Evolutionary conservation across 2,797 vertebrate species (phyloP).

Genomic region (Lacerta bilineata): DNA sequence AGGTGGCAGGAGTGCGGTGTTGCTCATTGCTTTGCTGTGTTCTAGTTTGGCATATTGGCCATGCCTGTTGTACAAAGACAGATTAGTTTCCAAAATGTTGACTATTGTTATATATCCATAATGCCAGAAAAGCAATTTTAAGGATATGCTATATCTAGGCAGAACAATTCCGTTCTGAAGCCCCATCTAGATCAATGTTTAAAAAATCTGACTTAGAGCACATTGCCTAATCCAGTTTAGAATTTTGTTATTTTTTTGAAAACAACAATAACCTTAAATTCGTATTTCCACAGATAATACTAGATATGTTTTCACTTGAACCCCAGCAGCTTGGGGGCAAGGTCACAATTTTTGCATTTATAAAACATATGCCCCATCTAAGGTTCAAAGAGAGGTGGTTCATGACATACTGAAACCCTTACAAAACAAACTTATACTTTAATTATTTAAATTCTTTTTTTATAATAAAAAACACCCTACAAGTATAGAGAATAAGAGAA

Average conservation of each 20-base stretch:
- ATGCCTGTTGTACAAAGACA: slow-evolving; percentile 1
- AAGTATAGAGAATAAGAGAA: neutral
- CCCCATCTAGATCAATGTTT: slow-evolving; percentile 26
- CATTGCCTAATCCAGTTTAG: neutral
- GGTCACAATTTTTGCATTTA: neutral
- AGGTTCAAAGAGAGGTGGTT: neutral
- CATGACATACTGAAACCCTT: neutral
- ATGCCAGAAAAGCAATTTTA: neutral
- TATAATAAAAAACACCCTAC: neutral
- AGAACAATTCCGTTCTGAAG: neutral
- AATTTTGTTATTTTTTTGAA: no score
- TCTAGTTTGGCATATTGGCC: rapidly evolving
- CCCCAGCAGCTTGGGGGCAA: neutral
- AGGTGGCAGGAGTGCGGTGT: neutral
- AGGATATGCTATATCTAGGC: slow-evolving; percentile 19
- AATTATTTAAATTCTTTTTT: neutral
- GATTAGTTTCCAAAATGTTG: neutral
- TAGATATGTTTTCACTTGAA: neutral
- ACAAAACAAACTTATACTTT: no score
- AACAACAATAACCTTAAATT: no score
- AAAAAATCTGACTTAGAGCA: neutral
- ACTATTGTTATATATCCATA: no score
- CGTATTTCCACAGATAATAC: neutral
- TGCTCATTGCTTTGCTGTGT: neutral
- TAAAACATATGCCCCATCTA: neutral